A percentile compares a stretch with the other conserved stretches of the same genome.
Evolutionary conservation across 2,888 invertebrate genomes (phyloP).

Genomic region (Capitulum mitella): DNA sequence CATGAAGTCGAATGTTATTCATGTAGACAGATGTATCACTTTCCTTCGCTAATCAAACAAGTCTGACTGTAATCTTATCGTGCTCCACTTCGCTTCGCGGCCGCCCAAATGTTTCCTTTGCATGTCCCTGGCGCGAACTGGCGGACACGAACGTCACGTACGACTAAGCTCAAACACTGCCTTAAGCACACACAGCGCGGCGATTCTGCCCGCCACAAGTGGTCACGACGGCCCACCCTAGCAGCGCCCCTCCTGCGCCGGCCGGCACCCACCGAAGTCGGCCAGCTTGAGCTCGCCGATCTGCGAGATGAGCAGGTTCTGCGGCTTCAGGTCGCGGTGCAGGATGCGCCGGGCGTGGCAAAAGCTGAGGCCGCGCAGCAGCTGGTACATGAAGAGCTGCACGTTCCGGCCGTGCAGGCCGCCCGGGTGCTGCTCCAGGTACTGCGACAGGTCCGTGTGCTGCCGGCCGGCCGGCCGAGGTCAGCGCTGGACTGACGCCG

Average conservation of each 20-base stretch:
- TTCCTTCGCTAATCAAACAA: not conserved
- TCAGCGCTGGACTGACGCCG: too few species aligned
- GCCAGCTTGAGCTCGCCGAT: slow-evolving; percentile 95
- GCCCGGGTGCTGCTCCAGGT: slow-evolving; percentile 92
- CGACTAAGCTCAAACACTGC: too few species aligned
- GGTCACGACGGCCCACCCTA: too few species aligned
- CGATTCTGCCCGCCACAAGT: too few species aligned
- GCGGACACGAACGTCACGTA: too few species aligned
- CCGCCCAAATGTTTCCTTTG: too few species aligned
- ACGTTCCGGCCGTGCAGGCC: slow-evolving; percentile 92
- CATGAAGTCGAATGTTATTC: too few species aligned
- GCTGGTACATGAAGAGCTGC: slow-evolving; percentile 91
- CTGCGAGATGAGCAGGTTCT: slow-evolving; percentile 94
- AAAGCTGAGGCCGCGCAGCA: slow-evolving; percentile 88
- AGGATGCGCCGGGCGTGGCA: slow-evolving; percentile 94
- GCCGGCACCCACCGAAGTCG: slow-evolving; percentile 62
- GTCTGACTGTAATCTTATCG: not conserved
- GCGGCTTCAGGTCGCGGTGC: slow-evolving; percentile 95
- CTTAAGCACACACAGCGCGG: too few species aligned
- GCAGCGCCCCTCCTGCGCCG: not conserved
- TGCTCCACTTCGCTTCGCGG: too few species aligned
- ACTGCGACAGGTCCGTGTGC: slow-evolving; percentile 98
- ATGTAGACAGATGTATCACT: too few species aligned
- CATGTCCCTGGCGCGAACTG: too few species aligned
- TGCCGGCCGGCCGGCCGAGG: slow-evolving; percentile 43